phyloP scores from a whole-genome alignment of 1,140 invertebrate species.

The Magallana ariakensis region DNA sequence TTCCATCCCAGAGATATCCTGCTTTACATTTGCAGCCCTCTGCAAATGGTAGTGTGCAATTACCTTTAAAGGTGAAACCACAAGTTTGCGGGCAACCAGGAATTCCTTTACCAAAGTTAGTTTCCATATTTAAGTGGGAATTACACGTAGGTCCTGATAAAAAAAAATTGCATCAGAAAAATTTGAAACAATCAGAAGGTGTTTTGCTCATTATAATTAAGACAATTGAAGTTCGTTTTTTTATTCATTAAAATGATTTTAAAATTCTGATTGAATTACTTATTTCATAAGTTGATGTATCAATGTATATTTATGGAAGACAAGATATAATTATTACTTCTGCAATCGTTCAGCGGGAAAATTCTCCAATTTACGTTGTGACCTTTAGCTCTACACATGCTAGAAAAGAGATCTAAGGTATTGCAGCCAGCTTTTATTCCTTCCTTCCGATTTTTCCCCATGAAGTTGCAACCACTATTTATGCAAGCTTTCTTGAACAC shows the following conservation, averaged over 20 bases:
- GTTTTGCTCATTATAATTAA: too few relatives aligned
- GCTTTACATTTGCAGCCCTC: constrained; percentile 49
- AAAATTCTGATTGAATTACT: too few relatives aligned
- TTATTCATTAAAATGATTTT: too few relatives aligned
- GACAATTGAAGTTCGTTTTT: too few relatives aligned
- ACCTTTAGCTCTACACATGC: constrained; percentile 29
- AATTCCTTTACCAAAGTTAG: constrained; percentile 18
- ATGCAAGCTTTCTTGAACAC: neutral
- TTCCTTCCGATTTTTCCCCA: neutral
- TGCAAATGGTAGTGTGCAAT: neutral
- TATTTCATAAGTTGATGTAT: too few relatives aligned
- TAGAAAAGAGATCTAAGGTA: constrained; percentile 33
- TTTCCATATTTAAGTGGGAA: neutral
- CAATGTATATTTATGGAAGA: too few relatives aligned
- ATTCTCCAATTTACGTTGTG: constrained; percentile 10
- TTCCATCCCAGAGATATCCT: constrained; percentile 42
- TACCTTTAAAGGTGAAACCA: constrained; percentile 1
- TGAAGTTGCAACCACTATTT: neutral
- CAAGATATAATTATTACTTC: neutral
- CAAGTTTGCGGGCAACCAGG: neutral
- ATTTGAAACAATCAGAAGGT: neutral
- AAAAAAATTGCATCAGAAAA: neutral
- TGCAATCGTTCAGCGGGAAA: constrained; percentile 12
- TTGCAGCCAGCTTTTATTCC: neutral
- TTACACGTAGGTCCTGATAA: neutral